Evolutionary conservation across 2,113 vertebrate genomes (phyloP).

Genomic region (Pleuronectes platessa): DNA sequence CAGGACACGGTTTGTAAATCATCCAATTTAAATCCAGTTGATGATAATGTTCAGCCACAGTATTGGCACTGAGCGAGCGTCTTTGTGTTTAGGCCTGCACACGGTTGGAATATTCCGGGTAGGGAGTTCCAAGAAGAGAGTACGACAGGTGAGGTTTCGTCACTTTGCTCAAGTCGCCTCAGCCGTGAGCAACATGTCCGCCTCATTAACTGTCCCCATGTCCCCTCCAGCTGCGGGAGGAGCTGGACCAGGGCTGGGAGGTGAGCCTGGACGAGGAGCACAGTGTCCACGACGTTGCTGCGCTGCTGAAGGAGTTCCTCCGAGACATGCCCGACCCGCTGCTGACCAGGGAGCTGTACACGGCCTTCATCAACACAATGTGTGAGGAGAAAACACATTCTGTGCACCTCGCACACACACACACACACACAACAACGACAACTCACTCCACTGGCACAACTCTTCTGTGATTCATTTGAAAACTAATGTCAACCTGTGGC

Average conservation of each 20-base stretch:
- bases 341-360: constrained; percentile 95
- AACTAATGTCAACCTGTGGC: constrained; percentile 3
- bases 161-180: not conserved
- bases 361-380: constrained; percentile 93
- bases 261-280: constrained; percentile 92
- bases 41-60: no score
- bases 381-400: constrained; percentile 79
- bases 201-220: not conserved
- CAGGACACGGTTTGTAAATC: no score
- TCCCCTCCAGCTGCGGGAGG: constrained; percentile 88
- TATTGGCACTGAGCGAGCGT: constrained; percentile 5
- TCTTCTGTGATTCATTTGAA: not conserved
- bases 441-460: not conserved
- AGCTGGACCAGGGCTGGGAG: constrained; percentile 93
- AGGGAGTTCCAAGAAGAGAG: constrained; percentile 98
- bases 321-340: constrained; percentile 96
- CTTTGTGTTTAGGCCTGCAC: constrained; percentile 86
- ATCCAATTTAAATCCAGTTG: no score
- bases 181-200: not conserved
- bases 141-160: constrained; percentile 88
- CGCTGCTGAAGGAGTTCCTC: constrained; percentile 96
- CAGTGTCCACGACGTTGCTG: constrained; percentile 95
- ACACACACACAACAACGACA: not conserved
- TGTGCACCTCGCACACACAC: not conserved
- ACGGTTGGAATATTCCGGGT: constrained; percentile 98